Evolutionary conservation across 2,113 vertebrate genomes (phyloP).

Genomic region (Piprites chloris): DNA sequence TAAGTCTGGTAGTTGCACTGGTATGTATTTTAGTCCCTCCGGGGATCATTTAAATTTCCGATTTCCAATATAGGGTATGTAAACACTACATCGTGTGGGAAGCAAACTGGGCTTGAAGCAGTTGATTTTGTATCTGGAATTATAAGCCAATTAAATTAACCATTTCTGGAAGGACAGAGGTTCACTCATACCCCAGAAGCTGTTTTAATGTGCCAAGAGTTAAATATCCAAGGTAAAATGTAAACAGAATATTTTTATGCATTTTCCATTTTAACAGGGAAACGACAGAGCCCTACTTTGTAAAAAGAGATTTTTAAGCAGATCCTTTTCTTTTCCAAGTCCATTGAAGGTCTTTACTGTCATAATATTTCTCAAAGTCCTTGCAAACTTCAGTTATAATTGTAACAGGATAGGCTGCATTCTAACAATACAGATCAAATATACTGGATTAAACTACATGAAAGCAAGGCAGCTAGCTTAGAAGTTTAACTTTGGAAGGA

Average conservation of each 20-base stretch:
- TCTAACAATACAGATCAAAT: not conserved
- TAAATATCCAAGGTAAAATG: not conserved
- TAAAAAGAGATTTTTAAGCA: not conserved
- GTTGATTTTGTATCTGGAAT: conserved; percentile 2
- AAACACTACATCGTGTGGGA: not conserved
- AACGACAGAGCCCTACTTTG: not conserved
- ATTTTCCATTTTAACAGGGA: not conserved
- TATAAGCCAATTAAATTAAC: not conserved
- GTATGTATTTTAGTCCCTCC: conserved; percentile 22
- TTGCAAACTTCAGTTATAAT: not conserved
- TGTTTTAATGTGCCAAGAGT: not conserved
- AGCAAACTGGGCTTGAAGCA: not conserved
- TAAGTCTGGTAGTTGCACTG: conserved; percentile 11
- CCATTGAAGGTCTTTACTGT: not conserved
- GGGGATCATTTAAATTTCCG: conserved; percentile 30
- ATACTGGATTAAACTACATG: not conserved
- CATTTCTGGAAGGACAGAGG: not conserved
- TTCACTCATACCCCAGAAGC: not conserved
- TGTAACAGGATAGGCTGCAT: not conserved
- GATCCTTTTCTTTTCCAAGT: not conserved
- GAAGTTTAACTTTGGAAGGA: not conserved
- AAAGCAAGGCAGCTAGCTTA: not conserved
- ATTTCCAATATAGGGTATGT: not conserved
- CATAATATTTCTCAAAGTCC: not conserved
- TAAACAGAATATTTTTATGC: not conserved